Conservation (phyloP, 1,140 invertebrate genomes). For the Oedothorax gibbosus region DNA sequence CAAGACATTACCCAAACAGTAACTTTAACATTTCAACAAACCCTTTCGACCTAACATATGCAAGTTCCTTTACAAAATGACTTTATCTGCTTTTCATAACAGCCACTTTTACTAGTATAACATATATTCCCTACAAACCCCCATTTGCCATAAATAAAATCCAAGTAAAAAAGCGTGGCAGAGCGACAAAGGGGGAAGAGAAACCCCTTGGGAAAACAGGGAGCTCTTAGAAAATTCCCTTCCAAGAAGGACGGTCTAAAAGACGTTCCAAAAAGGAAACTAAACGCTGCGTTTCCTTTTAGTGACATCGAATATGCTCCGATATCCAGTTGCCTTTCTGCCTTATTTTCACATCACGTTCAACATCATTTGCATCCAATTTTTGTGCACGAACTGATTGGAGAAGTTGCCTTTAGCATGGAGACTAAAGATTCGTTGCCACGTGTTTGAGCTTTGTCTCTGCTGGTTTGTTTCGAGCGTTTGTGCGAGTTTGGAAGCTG, state of each 20-base stretch:
- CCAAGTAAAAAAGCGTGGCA: neutral
- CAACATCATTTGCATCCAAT: constrained; percentile 44
- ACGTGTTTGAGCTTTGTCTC: neutral
- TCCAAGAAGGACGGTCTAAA: too few species aligned
- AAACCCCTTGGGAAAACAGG: constrained; percentile 11
- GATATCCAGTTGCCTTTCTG: constrained; percentile 42
- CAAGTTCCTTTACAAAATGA: too few species aligned
- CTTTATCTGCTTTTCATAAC: constrained; percentile 4
- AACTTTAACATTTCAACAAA: too few species aligned
- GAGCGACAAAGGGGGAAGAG: constrained; percentile 4
- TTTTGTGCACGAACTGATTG: neutral
- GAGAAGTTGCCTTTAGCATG: neutral
- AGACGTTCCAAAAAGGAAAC: constrained; percentile 11
- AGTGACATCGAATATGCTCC: constrained; percentile 23
- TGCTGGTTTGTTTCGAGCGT: neutral
- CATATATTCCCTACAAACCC: neutral
- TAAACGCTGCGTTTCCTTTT: constrained; percentile 47
- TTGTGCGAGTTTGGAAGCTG: too few species aligned
- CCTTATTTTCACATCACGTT: constrained; percentile 40
- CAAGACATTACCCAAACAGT: too few species aligned
- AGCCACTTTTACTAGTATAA: neutral
- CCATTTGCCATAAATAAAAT: neutral
- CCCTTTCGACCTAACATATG: too few species aligned
- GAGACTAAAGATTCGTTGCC: constrained; percentile 6
- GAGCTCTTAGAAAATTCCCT: constrained; percentile 7